phyloP scores from a whole-genome alignment of 2,113 vertebrate species.

The Atherinomorus stipes region DNA sequence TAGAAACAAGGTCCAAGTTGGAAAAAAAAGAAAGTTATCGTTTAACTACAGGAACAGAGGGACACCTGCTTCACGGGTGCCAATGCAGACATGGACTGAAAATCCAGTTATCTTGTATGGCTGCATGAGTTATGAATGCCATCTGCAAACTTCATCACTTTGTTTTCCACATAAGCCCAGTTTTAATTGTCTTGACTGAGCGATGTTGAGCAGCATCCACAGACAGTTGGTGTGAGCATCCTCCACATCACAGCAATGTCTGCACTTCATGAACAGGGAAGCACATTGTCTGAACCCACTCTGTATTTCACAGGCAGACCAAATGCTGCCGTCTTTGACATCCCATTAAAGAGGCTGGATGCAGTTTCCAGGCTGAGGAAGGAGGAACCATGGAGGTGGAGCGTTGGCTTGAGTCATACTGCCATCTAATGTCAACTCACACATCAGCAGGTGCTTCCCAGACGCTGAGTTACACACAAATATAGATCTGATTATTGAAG shows the following conservation, averaged over 20 bases:
- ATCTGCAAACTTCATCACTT: too few species aligned
- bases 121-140: too few species aligned
- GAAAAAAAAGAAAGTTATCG: too few species aligned
- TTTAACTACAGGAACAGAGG: too few species aligned
- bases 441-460: conserved; percentile 38
- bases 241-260: conserved; percentile 29
- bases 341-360: conserved; percentile 75
- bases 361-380: conserved; percentile 53
- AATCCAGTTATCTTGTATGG: too few species aligned
- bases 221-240: conserved; percentile 43
- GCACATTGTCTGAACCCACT: conserved; percentile 67
- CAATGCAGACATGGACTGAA: too few species aligned
- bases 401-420: conserved; percentile 71
- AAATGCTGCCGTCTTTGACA: conserved; percentile 74
- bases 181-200: too few species aligned
- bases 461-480: conserved; percentile 25
- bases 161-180: too few species aligned
- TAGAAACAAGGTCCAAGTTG: too few species aligned
- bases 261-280: conserved; percentile 23
- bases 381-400: background rate
- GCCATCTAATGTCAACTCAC: conserved; percentile 78
- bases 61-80: too few species aligned
- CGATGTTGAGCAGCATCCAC: conserved; percentile 17
- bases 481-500: background rate
- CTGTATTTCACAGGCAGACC: conserved; percentile 72